Percentiles rank a stretch among this genome's conserved stretches.
Conservation (phyloP, 2,113 vertebrate species). For the Oreamnos americanus region DNA sequence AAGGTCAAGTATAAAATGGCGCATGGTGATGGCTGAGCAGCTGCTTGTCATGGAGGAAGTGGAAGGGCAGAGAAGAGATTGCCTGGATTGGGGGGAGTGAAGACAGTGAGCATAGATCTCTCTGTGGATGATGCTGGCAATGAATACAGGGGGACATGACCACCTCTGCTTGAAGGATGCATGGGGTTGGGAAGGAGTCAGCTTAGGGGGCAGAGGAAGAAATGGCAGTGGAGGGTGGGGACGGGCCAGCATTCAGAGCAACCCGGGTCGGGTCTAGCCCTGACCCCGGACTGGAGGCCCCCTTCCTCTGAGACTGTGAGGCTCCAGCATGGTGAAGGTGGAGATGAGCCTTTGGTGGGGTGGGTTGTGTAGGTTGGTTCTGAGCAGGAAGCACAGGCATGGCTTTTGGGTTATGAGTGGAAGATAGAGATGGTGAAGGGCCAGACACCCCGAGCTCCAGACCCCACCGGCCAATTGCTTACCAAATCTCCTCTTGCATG, state of each 20-base stretch:
- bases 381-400: rapidly evolving
- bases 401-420: background rate
- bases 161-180: background rate
- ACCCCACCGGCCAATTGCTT: background rate
- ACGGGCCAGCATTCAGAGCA: background rate
- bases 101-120: rapidly evolving
- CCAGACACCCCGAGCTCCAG: background rate
- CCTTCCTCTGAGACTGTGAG: background rate
- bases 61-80: background rate
- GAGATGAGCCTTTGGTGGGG: background rate
- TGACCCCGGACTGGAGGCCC: background rate
- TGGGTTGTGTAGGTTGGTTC: rapidly evolving
- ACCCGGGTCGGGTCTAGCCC: background rate
- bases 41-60: too few species aligned
- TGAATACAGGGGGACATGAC: background rate
- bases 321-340: background rate
- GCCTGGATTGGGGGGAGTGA: background rate
- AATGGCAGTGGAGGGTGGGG: background rate
- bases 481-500: background rate
- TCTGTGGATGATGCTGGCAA: rapidly evolving
- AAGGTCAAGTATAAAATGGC: background rate
- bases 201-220: too few species aligned
- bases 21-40: background rate
- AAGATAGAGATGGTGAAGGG: rapidly evolving
- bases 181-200: background rate